A percentile compares a stretch with the other conserved stretches of the same genome.
These are phyloP conservation scores for Coptodon rendalli DNA, from an alignment of 2,113 vertebrate genomes.

Conservation along the genomic window DNA sequence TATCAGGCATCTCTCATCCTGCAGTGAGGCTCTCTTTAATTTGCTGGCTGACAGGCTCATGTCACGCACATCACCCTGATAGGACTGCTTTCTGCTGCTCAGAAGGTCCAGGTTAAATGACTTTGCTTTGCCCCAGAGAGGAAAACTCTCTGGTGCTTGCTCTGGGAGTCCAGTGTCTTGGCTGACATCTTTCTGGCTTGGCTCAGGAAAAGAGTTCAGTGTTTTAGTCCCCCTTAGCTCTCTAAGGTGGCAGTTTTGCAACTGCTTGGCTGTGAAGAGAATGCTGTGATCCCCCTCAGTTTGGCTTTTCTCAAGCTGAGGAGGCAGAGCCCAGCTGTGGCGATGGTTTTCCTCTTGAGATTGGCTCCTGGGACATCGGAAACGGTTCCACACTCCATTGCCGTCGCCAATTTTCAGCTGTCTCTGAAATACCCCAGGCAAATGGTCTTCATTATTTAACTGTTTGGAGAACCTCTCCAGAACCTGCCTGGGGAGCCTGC, in stretches of 20 bases:
- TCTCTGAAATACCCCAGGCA: constrained; percentile 68
- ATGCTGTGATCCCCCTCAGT: constrained; percentile 33
- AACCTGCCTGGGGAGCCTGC: constrained; percentile 65
- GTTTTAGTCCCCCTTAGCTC: constrained; percentile 49
- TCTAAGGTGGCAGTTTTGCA: constrained; percentile 61
- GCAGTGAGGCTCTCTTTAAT: constrained; percentile 74
- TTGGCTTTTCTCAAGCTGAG: constrained; percentile 45
- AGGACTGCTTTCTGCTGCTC: constrained; percentile 72
- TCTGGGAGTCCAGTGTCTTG: constrained; percentile 17
- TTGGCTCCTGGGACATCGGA: constrained; percentile 54
- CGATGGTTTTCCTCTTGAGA: constrained; percentile 51
- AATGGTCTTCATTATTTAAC: constrained; percentile 56
- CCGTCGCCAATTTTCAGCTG: constrained; percentile 57
- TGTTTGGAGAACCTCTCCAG: constrained; percentile 74
- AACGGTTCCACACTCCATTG: constrained; percentile 36
- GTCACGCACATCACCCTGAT: constrained; percentile 70
- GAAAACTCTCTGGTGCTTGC: constrained; percentile 26
- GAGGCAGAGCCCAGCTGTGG: constrained; percentile 49
- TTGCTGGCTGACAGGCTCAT: constrained; percentile 55
- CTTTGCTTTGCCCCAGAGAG: constrained; percentile 69
- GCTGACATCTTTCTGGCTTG: constrained; percentile 48
- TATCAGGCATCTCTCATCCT: constrained; percentile 71
- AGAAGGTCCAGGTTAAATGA: constrained; percentile 68
- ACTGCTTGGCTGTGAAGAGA: constrained; percentile 61
- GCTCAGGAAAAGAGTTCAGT: constrained; percentile 29